Conservation (phyloP, 2,797 vertebrate species). For the Apodemus agrarius region DNA sequence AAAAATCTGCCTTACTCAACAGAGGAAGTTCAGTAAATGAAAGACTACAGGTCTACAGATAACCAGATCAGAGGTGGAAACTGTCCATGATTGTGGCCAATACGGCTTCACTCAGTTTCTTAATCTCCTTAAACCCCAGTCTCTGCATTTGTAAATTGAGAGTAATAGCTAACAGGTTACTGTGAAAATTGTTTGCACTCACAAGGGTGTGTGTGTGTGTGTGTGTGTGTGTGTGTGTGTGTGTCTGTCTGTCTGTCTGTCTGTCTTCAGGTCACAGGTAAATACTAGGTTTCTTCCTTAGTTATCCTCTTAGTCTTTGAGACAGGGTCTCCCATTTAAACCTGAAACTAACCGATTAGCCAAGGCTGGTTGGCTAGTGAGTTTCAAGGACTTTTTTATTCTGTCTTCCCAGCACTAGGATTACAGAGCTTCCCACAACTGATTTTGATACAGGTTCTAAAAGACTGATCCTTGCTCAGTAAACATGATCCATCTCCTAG, state of each 20-base stretch:
- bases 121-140: not conserved
- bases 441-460: not conserved
- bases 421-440: too few species aligned
- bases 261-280: not conserved
- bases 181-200: not conserved
- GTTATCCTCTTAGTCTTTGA: not conserved
- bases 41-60: not conserved
- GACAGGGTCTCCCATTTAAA: not conserved
- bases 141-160: not conserved
- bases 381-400: not conserved
- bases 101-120: not conserved
- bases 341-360: not conserved
- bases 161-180: not conserved
- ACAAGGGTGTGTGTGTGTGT: not conserved
- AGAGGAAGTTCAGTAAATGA: not conserved
- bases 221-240: too few species aligned
- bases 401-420: not conserved
- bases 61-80: not conserved
- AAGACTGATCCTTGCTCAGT: not conserved
- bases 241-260: not conserved
- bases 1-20: not conserved
- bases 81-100: not conserved
- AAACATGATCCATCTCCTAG: not conserved
- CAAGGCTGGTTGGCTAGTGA: not conserved
- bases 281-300: not conserved